phyloP scores from a whole-genome alignment of 2,888 invertebrate species.

The Syrista parreyssii region DNA sequence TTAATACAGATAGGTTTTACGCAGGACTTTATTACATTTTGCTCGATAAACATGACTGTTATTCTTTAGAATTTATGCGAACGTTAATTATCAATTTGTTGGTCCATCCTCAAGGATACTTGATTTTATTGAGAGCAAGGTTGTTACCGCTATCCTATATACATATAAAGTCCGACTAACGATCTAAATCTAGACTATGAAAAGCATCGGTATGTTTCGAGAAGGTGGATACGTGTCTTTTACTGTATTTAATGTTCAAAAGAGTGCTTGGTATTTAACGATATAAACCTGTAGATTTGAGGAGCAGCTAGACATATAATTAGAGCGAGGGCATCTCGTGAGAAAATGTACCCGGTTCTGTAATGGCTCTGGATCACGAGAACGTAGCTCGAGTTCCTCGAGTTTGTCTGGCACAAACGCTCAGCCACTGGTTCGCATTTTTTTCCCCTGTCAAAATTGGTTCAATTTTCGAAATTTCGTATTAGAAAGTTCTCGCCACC shows the following conservation, averaged over 20 bases:
- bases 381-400: background rate
- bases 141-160: background rate
- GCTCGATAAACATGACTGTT: background rate
- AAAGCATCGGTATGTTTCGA: background rate
- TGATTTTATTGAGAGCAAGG: background rate
- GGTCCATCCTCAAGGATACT: background rate
- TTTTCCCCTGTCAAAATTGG: background rate
- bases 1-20: background rate
- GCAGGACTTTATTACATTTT: background rate
- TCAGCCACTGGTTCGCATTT: background rate
- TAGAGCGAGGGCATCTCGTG: constrained; percentile 59
- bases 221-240: background rate
- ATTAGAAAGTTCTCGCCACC: background rate
- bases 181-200: background rate
- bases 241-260: background rate
- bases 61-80: background rate
- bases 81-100: background rate
- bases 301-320: constrained; percentile 64
- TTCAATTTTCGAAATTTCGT: background rate
- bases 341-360: constrained; percentile 53
- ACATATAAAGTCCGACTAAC: background rate
- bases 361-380: constrained; percentile 59
- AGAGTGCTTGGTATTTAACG: constrained; percentile 44
- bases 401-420: background rate
- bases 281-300: constrained; percentile 60